Base-by-base conservation (phyloP, 2,113 vertebrate species). In the Pseudonaja textilis region DNA sequence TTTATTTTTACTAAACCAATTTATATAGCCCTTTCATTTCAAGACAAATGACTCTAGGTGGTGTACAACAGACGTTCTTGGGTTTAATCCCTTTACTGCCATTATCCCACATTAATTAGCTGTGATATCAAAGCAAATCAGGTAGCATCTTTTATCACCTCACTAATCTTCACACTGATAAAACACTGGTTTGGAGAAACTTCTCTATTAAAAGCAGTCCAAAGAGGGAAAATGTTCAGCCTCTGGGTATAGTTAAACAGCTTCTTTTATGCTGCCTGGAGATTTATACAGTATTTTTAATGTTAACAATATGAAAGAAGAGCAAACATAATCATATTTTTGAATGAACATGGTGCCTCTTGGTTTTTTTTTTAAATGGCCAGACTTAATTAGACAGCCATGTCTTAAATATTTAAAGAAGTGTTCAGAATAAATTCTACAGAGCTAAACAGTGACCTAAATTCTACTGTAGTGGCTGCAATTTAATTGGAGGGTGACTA, bases 401-500 rank as follows among this genome's bases (percentile, higher is more conserved):
- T 96, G 95, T 90, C 95, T 96, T 97, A 94, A 97, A 95, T 96
- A 95, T 96, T 97, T 97, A 54, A 96, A 95, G 91, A 95, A 94
- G 92, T 95, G 95, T 95, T 95, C 94, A 94, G 95, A 97, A 96
- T 96, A 96, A 97, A 97, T 94, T 69, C 93, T 96, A 96, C 91
- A 92, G 95, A 96, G 96, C 95, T 25, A 50, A 96, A 96, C 93
- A 96, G 94, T 97, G 96, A 97, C 97, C 96, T 96, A 96, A 96
- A 97, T 97, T 96, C 95, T 81, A 81, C 74, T 81, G 74, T 20
- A 22, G 94, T 95, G 93, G 96, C 96, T 96, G 94, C 96, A 95
- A 96, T 96, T 97, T 96, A 96, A 96, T 96, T 96, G 96, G 95
- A 96, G 96, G 95, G 96, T 95, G 95, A 93, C 96, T 96, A 96